Percentiles rank a stretch among this genome's conserved stretches.
phyloP scores from a whole-genome alignment of 2,888 invertebrate genomes.

The Dynastes hyllus region DNA sequence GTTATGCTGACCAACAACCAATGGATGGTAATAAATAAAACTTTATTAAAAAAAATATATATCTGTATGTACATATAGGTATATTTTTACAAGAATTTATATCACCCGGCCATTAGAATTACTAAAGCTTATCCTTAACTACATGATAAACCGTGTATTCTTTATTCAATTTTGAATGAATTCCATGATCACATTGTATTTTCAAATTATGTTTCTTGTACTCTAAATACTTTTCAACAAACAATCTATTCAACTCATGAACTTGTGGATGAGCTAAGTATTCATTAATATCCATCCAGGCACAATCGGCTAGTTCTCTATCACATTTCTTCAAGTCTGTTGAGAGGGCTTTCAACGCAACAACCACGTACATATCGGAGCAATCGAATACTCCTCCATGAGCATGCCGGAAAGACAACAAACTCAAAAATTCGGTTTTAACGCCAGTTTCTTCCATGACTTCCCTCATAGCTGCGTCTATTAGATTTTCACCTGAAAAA shows the following conservation, averaged over 20 bases:
- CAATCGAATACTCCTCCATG: conserved; percentile 85
- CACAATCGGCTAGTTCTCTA: conserved; percentile 83
- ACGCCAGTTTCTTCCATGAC: conserved; percentile 94
- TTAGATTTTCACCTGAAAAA: conserved; percentile 84
- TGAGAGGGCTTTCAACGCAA: conserved; percentile 80
- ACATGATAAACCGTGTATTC: conserved; percentile 69
- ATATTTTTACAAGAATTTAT: conserved; percentile 14
- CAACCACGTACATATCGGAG: conserved; percentile 90
- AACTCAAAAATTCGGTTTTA: conserved; percentile 81
- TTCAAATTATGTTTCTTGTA: conserved; percentile 77
- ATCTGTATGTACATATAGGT: conserved; percentile 15
- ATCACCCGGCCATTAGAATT: background rate
- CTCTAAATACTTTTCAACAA: conserved; percentile 80
- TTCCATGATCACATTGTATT: conserved; percentile 74
- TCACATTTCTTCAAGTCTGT: conserved; percentile 80
- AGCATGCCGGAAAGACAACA: conserved; percentile 85
- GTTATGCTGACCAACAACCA: no score
- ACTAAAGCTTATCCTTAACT: conserved; percentile 53
- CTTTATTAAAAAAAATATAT: conserved; percentile 28
- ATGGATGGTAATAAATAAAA: background rate
- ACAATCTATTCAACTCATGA: conserved; percentile 80
- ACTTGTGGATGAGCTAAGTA: conserved; percentile 82
- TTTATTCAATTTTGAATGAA: conserved; percentile 72
- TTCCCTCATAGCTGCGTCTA: conserved; percentile 88
- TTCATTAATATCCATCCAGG: conserved; percentile 89